A percentile compares a stretch with the other conserved stretches of the same genome.
phyloP scores from a whole-genome alignment of 2,113 vertebrate genomes.

The Pollachius pollachius region DNA sequence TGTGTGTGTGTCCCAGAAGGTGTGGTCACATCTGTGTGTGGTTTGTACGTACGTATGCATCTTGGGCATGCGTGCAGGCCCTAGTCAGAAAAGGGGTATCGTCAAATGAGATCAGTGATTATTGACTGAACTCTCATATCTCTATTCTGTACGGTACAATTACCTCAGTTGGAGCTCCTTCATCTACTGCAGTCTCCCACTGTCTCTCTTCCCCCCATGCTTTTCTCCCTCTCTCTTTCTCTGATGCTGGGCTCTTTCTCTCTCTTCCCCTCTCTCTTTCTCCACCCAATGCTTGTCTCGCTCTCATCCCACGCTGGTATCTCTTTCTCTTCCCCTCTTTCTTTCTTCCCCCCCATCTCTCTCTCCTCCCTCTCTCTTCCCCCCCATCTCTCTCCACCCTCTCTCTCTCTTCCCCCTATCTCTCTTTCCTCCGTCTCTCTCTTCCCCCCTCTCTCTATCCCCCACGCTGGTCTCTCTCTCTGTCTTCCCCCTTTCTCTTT shows the following conservation, averaged over 20 bases:
- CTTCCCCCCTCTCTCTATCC: not conserved
- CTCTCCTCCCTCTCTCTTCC: conserved; percentile 57
- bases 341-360: conserved; percentile 35
- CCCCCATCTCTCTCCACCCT: conserved; percentile 6
- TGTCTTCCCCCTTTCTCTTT: conserved; percentile 13
- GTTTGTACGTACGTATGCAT: conserved; percentile 16
- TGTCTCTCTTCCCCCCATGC: not conserved
- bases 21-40: not conserved
- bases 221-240: conserved; percentile 22
- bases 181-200: conserved; percentile 2
- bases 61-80: conserved; percentile 2
- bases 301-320: no score
- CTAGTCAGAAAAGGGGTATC: conserved; percentile 61
- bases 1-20: not conserved
- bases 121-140: conserved; percentile 76
- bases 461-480: no score
- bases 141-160: conserved; percentile 72
- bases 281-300: conserved; percentile 1
- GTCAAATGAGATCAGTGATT: conserved; percentile 78
- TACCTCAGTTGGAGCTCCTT: conserved; percentile 65
- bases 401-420: no score
- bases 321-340: not conserved
- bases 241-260: conserved; percentile 49
- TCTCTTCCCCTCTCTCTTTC: conserved; percentile 37
- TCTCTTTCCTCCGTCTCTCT: no score